A percentile compares a stretch with the other conserved stretches of the same genome.
Conservation (phyloP, 1,140 invertebrate species). For the Procambarus clarkii region DNA sequence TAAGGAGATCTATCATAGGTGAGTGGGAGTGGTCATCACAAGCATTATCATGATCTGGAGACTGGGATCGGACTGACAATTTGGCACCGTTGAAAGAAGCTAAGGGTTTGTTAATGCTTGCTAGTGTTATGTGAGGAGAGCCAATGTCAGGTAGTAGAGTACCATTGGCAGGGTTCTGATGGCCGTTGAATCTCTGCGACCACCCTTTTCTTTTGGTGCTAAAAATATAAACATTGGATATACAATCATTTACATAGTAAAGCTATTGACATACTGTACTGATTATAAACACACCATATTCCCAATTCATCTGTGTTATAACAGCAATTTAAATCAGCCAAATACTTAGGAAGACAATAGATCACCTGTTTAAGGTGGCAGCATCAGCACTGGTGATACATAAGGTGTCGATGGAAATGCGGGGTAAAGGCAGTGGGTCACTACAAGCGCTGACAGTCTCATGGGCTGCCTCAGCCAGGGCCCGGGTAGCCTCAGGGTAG, state of each 20-base stretch:
- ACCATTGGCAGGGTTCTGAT: neutral
- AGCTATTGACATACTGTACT: too few relatives aligned
- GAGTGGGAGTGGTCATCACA: constrained; percentile 18
- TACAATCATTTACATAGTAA: neutral
- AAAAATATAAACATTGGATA: neutral
- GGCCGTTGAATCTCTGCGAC: neutral
- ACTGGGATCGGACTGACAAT: neutral
- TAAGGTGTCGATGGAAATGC: neutral
- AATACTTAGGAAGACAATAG: neutral
- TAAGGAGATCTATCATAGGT: constrained; percentile 49
- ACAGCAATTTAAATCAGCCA: too few relatives aligned
- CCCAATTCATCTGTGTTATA: too few relatives aligned
- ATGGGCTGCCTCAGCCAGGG: constrained; percentile 29
- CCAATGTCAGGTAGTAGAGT: neutral
- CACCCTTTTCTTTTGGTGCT: neutral
- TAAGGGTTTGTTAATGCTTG: constrained; percentile 14
- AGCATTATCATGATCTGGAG: constrained; percentile 7
- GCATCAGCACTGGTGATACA: neutral
- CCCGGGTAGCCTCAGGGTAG: constrained; percentile 4
- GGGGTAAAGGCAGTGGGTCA: neutral
- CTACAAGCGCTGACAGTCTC: constrained; percentile 48
- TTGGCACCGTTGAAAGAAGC: constrained; percentile 55
- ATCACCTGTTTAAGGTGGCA: constrained; percentile 6
- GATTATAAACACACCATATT: too few relatives aligned
- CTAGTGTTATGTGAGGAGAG: constrained; percentile 11